Evolutionary conservation across 1,140 invertebrate genomes (phyloP).

Genomic region (Bombus waltoni): DNA sequence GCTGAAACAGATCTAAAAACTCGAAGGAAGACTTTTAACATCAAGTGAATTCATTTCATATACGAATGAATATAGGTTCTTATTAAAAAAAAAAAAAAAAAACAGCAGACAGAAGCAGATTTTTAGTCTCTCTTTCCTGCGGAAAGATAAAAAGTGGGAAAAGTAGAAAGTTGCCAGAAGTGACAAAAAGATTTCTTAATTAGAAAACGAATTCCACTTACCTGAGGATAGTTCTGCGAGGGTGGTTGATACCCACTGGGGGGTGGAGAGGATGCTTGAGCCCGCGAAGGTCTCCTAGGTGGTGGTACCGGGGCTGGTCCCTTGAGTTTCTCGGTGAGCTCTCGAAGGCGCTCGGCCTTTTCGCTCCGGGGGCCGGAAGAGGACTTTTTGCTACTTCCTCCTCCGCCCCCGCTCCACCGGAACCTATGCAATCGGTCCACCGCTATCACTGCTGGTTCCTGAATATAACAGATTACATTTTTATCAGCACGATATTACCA

Average conservation of each 20-base stretch:
- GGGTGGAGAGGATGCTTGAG: conserved; percentile 79
- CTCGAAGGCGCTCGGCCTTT: conserved; percentile 88
- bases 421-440: conserved; percentile 91
- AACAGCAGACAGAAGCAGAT: no score
- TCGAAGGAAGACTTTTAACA: no score
- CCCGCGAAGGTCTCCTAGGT: conserved; percentile 77
- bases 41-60: no score
- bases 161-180: no score
- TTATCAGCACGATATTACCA: no score
- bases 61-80: no score
- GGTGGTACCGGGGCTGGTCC: conserved; percentile 80
- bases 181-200: not conserved
- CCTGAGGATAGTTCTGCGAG: conserved; percentile 62
- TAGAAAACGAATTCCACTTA: conserved; percentile 18
- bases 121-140: no score
- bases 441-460: conserved; percentile 81
- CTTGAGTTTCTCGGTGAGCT: conserved; percentile 89
- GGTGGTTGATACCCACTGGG: conserved; percentile 61
- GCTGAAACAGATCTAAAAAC: no score
- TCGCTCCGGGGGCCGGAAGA: conserved; percentile 83
- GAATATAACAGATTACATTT: not conserved
- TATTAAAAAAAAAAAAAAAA: no score
- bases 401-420: conserved; percentile 87
- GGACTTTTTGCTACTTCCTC: conserved; percentile 78
- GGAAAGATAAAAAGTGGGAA: no score